Evolutionary conservation across 2,113 vertebrate genomes (phyloP).

Genomic region (Cynopterus brachyotis): DNA sequence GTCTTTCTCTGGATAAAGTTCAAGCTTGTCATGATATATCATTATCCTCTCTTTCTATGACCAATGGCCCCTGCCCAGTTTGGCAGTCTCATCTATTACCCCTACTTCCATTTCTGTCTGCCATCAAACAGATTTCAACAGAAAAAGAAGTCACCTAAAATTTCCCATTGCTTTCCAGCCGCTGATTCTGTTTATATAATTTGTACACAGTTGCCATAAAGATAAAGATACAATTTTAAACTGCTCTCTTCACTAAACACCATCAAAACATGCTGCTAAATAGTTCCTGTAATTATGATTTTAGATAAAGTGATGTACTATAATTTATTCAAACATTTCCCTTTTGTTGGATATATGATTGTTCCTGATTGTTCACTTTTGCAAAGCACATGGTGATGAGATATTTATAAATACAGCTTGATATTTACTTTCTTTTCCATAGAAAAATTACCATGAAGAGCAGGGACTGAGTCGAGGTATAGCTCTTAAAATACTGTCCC

Average conservation of each 20-base stretch:
- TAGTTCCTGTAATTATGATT: not conserved
- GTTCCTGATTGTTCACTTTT: not conserved
- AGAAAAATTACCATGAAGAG: slow-evolving; percentile 21
- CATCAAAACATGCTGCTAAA: not conserved
- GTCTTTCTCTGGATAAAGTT: slow-evolving; percentile 1
- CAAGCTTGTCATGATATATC: not conserved
- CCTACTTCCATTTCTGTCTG: not conserved
- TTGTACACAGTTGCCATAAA: not conserved
- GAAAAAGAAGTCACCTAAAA: not conserved
- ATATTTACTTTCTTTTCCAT: slow-evolving; percentile 9
- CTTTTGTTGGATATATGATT: not conserved
- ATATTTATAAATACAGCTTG: not conserved
- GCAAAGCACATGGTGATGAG: not conserved
- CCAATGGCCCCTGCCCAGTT: not conserved
- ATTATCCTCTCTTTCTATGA: not conserved
- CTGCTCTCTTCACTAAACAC: not conserved
- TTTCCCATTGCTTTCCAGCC: not conserved
- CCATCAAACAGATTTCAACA: not conserved
- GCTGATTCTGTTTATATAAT: not conserved
- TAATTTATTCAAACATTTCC: not conserved
- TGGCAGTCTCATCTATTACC: not conserved
- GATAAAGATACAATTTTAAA: not conserved
- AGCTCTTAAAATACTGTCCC: slow-evolving; percentile 34
- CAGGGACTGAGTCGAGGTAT: not conserved
- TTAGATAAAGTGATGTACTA: not conserved